Conservation (phyloP, 2,113 vertebrate genomes). For the Morone saxatilis region DNA sequence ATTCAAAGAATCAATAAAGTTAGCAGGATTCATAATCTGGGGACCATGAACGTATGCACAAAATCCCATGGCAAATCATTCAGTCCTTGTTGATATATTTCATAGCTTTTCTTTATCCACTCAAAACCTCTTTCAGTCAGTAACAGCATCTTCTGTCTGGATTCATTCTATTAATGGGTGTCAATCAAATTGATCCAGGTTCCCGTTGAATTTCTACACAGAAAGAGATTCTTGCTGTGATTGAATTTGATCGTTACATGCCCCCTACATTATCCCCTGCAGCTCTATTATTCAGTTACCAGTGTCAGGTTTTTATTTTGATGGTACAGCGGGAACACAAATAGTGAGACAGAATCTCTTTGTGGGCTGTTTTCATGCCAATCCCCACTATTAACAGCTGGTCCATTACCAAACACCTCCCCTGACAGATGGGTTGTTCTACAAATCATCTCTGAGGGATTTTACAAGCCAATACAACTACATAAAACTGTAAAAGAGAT, state of each 20-base stretch:
- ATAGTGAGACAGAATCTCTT: neutral
- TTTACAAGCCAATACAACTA: slow-evolving; percentile 19
- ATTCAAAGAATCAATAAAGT: too few species aligned
- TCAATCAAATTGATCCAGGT: neutral
- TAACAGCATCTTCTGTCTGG: neutral
- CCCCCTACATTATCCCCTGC: neutral
- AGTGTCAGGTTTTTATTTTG: neutral
- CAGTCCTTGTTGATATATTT: too few species aligned
- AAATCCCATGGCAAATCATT: too few species aligned
- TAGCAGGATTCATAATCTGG: too few species aligned
- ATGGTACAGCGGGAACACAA: neutral
- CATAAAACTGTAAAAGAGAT: neutral
- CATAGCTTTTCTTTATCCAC: neutral
- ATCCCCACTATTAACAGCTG: slow-evolving; percentile 26
- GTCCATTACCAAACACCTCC: slow-evolving; percentile 28
- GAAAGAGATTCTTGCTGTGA: neutral
- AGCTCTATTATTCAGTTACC: neutral
- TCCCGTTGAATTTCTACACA: neutral
- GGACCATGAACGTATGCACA: too few species aligned
- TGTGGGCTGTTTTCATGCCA: slow-evolving; percentile 23
- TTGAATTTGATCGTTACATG: neutral
- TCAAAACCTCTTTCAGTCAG: neutral
- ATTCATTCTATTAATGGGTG: neutral
- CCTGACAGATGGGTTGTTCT: slow-evolving; percentile 44
- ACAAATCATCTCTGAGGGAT: slow-evolving; percentile 42